These are phyloP conservation scores for Phengaris alcon DNA, from an alignment of 2,888 invertebrate genomes.

Conservation along the genomic window DNA sequence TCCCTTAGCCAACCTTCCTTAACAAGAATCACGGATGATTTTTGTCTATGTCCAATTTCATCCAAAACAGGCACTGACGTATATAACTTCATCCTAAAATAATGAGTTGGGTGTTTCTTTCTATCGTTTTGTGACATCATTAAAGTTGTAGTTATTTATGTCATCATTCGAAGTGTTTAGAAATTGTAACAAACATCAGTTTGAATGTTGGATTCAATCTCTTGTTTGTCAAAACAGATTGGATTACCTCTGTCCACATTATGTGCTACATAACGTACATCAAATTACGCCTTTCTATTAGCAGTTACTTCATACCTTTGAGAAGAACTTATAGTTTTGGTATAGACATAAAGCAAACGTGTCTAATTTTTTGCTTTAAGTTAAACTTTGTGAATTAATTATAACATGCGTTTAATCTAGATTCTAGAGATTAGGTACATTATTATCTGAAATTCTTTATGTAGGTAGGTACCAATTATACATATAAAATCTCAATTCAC, in stretches of 20 bases:
- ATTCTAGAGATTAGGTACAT: no score
- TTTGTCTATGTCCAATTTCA: neutral
- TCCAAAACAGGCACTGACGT: neutral
- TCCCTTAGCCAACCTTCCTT: neutral
- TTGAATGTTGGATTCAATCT: neutral
- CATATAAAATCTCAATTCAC: neutral
- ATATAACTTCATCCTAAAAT: no score
- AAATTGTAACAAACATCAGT: constrained; percentile 5
- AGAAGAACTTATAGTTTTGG: neutral
- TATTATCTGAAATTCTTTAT: no score
- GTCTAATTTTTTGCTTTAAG: no score
- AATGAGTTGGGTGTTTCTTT: no score
- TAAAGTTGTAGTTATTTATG: neutral
- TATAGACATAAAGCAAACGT: neutral
- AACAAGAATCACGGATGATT: neutral
- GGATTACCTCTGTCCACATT: constrained; percentile 14
- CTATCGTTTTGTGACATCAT: neutral
- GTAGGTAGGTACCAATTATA: no score
- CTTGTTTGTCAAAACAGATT: neutral
- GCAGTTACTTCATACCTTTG: neutral
- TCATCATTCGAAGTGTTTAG: neutral
- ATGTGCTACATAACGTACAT: neutral
- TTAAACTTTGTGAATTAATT: no score
- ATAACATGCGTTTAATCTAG: no score
- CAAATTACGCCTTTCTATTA: constrained; percentile 2